phyloP scores from a whole-genome alignment of 1,140 invertebrate genomes.

The Holcopasites calliopsidis region DNA sequence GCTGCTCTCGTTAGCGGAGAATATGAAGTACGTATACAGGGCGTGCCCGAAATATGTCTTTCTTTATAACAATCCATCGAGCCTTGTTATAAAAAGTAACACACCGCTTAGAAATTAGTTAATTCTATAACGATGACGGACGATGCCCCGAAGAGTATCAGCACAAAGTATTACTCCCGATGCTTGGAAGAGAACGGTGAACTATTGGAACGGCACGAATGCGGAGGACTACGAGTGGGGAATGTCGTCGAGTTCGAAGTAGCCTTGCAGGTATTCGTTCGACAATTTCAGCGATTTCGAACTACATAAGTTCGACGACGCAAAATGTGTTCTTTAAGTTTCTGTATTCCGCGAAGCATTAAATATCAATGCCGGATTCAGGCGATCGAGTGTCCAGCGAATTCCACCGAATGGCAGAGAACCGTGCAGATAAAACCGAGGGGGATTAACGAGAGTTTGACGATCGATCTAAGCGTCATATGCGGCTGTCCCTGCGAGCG shows the following conservation, averaged over 20 bases:
- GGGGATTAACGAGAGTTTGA: slow-evolving; percentile 87
- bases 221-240: slow-evolving; percentile 82
- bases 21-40: slow-evolving; percentile 83
- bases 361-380: slow-evolving; percentile 30
- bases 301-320: too few species aligned
- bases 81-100: neutral
- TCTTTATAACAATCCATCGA: neutral
- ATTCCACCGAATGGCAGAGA: slow-evolving; percentile 83
- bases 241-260: slow-evolving; percentile 79
- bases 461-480: slow-evolving; percentile 85
- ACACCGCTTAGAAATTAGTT: slow-evolving; percentile 69
- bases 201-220: slow-evolving; percentile 76
- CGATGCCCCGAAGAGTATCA: slow-evolving; percentile 81
- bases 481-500: slow-evolving; percentile 87
- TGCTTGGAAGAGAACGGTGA: slow-evolving; percentile 79
- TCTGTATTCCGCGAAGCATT: neutral
- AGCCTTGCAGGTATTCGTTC: slow-evolving; percentile 53
- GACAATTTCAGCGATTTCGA: too few species aligned
- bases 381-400: slow-evolving; percentile 81
- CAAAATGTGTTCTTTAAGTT: neutral
- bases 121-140: slow-evolving; percentile 81
- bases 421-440: slow-evolving; percentile 87
- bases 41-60: too few species aligned
- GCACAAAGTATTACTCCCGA: slow-evolving; percentile 83
- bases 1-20: slow-evolving; percentile 86